A percentile compares a stretch with the other conserved stretches of the same genome.
These are phyloP conservation scores for Lepidocyrtoides sp. DNA, from an alignment of 2,888 invertebrate genomes.

Conservation along the genomic window DNA sequence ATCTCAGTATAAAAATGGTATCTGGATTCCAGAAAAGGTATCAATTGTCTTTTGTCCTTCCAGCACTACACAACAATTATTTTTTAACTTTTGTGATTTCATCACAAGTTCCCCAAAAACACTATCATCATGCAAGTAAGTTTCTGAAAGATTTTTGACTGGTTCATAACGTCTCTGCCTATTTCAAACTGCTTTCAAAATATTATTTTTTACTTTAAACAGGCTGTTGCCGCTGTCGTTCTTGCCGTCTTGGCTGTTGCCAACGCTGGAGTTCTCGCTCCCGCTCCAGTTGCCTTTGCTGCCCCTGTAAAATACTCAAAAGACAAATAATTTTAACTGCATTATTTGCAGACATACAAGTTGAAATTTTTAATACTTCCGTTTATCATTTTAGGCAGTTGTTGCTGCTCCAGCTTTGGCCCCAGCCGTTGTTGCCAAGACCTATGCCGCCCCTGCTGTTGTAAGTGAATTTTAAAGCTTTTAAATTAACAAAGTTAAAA, in stretches of 20 bases:
- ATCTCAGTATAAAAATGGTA: not conserved
- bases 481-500: not conserved
- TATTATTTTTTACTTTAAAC: not conserved
- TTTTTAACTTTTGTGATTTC: conserved; percentile 8
- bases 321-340: too few species aligned
- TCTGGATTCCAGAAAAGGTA: not conserved
- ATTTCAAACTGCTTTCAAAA: not conserved
- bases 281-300: not conserved
- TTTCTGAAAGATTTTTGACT: conserved; percentile 1
- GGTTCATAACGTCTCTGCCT: too few species aligned
- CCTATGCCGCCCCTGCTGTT: not conserved
- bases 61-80: not conserved
- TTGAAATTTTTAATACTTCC: too few species aligned
- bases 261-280: conserved; percentile 29
- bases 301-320: not conserved
- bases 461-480: not conserved
- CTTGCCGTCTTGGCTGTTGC: conserved; percentile 8
- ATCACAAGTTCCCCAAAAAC: conserved; percentile 44
- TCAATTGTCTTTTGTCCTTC: not conserved
- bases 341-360: too few species aligned
- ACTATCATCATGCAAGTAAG: conserved; percentile 41
- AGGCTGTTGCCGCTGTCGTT: conserved; percentile 42
- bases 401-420: not conserved
- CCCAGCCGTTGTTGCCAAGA: not conserved
- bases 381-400: not conserved